These are phyloP conservation scores for Dryococelus australis DNA, from an alignment of 2,888 invertebrate species.

Conservation along the genomic window DNA sequence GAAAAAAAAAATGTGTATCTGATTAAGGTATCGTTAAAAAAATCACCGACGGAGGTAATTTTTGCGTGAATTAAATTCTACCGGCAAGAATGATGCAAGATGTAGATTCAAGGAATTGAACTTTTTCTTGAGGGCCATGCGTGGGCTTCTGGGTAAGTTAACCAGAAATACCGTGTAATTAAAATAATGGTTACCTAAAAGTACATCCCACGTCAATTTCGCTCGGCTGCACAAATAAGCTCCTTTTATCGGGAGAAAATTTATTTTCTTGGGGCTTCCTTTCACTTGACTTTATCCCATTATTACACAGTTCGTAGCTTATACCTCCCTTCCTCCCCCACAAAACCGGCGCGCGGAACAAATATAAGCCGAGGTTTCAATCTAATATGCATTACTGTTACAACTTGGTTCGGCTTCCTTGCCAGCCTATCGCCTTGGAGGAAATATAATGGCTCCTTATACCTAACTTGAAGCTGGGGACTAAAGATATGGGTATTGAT, in stretches of 20 bases:
- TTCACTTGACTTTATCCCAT: slow-evolving; percentile 16
- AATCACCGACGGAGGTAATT: too few relatives aligned
- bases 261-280: slow-evolving; percentile 4
- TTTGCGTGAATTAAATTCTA: too few relatives aligned
- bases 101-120: neutral
- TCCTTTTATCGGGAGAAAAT: neutral
- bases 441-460: slow-evolving; percentile 25
- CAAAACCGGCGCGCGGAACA: neutral
- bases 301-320: slow-evolving; percentile 16
- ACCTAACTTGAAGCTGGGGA: slow-evolving; percentile 25
- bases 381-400: slow-evolving; percentile 28
- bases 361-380: slow-evolving; percentile 22
- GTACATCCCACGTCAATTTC: neutral
- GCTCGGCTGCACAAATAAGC: neutral
- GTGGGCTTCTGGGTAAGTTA: neutral
- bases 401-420: slow-evolving; percentile 27
- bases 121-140: neutral
- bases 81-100: too few relatives aligned
- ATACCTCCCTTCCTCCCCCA: neutral
- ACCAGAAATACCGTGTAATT: neutral
- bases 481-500: slow-evolving; percentile 40
- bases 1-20: too few relatives aligned
- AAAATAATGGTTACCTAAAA: neutral
- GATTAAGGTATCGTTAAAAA: too few relatives aligned
- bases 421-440: slow-evolving; percentile 11